Evolutionary conservation across 30 jellyfish, hydroid and myxozoan genomes (phyloP), one percentile per base, ranked within the genome.

Genomic region (Aurelia sp.): DNA sequence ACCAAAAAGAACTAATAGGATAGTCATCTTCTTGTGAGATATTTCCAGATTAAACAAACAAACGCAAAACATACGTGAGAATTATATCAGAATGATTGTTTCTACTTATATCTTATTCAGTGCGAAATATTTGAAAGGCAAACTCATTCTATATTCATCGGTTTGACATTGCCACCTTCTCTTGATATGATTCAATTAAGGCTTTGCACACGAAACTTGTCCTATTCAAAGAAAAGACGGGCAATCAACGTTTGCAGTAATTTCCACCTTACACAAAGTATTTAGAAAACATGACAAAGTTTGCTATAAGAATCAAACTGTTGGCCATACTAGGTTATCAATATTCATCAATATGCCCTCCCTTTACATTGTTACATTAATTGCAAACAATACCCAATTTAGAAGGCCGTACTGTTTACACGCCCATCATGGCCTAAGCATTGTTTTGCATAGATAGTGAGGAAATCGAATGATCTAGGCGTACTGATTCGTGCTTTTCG

Each of bases 241-340:
- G 78, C 79, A 62, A 78, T 78, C 73, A 27, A 20, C 89, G 66
- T 66, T 60, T 13, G 30, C 55, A 61, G 59, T 78, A 78, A 78
- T 78, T 78, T 30, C 68, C 41, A 62, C 79, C 37, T 31, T 65
- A 64, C 89, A 78, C 79, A 74, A 41, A 64, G 20, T 78, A 74
- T 78, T 78, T 78, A 78, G 79, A 78, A 78, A 78, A 78, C 78
- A 78, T 78, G 79, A 74, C 79, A 62, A 63, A 50, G 89, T 74
- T 78, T 78, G 89, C 89, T 58, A 78, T 78, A 40, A 63, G 27
- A 78, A 62, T 62, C 79, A 62, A 78, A 69, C 89, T 17, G 79
- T 70, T 64, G 52, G 66, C 23, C 66, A 17, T 27, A 48, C 50
- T 44, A 78, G 66, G 89, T 78, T 78, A 78, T 78, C 89, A 78